A percentile compares a stretch with the other conserved stretches of the same genome.
phyloP scores from a whole-genome alignment of 2,113 vertebrate species.

The Xenotilapia longispinis region DNA sequence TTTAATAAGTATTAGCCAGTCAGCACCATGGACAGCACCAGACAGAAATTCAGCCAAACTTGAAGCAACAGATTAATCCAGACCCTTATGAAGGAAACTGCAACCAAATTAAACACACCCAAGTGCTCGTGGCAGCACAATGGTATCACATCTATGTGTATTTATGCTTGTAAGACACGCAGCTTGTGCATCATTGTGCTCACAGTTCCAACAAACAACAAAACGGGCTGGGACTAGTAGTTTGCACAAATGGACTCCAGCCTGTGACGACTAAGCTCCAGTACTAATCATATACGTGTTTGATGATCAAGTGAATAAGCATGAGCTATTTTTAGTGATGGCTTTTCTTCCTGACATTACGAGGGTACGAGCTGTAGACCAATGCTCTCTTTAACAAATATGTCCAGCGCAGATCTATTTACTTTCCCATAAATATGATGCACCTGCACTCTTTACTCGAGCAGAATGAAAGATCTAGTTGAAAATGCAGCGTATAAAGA shows the following conservation, averaged over 20 bases:
- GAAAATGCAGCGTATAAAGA: background rate
- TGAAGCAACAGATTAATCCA: background rate
- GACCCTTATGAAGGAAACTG: background rate
- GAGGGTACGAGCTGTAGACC: conserved; percentile 17
- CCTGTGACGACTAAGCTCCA: conserved; percentile 20
- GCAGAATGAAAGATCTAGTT: background rate
- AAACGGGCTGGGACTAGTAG: conserved; percentile 29
- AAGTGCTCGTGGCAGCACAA: background rate
- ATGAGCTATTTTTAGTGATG: conserved; percentile 58
- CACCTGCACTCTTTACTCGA: background rate
- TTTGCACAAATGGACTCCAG: conserved; percentile 14
- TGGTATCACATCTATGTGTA: background rate
- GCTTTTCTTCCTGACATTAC: background rate
- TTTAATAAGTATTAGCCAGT: background rate
- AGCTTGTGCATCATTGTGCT: background rate
- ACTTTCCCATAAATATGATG: background rate
- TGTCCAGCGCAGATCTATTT: conserved; percentile 3
- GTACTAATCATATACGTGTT: conserved; percentile 47
- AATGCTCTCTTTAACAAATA: conserved; percentile 19
- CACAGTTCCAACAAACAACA: background rate
- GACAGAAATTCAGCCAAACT: background rate
- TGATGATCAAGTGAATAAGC: conserved; percentile 59
- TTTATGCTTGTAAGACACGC: background rate
- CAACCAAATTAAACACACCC: background rate
- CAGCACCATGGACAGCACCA: conserved; percentile 12